These are phyloP conservation scores for Mastomys natalensis DNA, from an alignment of 2,113 vertebrate genomes.

Conservation along the genomic window DNA sequence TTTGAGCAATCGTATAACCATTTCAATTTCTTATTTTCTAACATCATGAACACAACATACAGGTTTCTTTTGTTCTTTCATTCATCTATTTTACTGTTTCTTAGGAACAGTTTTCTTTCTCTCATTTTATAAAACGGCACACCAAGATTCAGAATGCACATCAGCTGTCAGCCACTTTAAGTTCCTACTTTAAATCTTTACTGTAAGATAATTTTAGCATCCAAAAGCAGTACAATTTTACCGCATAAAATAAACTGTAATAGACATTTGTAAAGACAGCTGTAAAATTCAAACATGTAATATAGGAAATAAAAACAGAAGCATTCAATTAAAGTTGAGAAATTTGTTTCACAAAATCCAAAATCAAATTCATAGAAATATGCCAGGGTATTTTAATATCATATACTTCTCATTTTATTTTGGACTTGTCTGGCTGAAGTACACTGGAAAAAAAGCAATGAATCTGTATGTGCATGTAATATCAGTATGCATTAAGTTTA, in stretches of 20 bases:
- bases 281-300: neutral
- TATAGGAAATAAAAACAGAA: neutral
- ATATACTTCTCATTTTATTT: neutral
- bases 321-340: neutral
- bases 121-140: neutral
- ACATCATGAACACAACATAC: neutral
- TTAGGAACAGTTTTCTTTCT: neutral
- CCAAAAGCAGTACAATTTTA: neutral
- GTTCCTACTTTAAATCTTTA: neutral
- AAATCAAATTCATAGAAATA: neutral
- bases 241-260: neutral
- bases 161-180: neutral
- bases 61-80: neutral
- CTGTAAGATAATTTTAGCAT: neutral
- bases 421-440: neutral
- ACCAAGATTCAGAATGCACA: neutral
- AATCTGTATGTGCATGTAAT: neutral
- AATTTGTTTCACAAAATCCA: neutral
- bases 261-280: neutral
- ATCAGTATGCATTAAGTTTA: neutral
- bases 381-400: neutral
- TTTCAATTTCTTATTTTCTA: neutral
- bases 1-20: neutral
- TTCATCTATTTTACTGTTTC: neutral
- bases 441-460: neutral